phyloP scores from a whole-genome alignment of 37 sponge, comb jelly and placozoan species.

The Spongia lamella region DNA sequence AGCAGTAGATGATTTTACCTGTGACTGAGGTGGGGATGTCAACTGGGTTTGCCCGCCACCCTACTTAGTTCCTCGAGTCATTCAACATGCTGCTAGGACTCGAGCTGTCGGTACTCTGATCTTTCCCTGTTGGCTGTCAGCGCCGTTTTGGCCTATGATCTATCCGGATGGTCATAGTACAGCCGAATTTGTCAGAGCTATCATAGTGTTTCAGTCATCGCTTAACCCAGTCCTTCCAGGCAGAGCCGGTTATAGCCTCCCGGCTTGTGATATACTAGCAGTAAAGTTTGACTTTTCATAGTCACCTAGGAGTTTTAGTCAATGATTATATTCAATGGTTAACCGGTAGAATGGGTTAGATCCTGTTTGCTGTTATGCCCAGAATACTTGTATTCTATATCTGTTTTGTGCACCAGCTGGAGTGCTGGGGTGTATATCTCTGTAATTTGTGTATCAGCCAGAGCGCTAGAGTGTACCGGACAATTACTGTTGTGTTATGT shows the following conservation, averaged over 20 bases:
- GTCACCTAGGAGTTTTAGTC: too few species aligned
- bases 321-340: too few species aligned
- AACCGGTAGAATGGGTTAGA: too few species aligned
- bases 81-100: conserved; percentile 19
- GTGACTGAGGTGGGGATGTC: conserved; percentile 17
- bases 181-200: conserved; percentile 10
- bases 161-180: conserved; percentile 3
- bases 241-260: not conserved
- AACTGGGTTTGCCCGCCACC: conserved; percentile 41
- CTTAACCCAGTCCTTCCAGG: not conserved
- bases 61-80: not conserved
- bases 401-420: too few species aligned
- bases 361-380: too few species aligned
- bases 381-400: too few species aligned
- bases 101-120: conserved; percentile 26
- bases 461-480: too few species aligned
- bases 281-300: conserved; percentile 4
- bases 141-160: conserved; percentile 37
- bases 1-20: conserved; percentile 43
- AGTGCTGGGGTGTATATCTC: too few species aligned
- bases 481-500: too few species aligned
- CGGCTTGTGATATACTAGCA: not conserved
- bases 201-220: not conserved
- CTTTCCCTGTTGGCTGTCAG: conserved; percentile 36
- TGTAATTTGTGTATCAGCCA: too few species aligned